These are phyloP conservation scores for Desmophyllum pertusum DNA, from an alignment of 92 coral and sea anemone species.

Conservation along the genomic window DNA sequence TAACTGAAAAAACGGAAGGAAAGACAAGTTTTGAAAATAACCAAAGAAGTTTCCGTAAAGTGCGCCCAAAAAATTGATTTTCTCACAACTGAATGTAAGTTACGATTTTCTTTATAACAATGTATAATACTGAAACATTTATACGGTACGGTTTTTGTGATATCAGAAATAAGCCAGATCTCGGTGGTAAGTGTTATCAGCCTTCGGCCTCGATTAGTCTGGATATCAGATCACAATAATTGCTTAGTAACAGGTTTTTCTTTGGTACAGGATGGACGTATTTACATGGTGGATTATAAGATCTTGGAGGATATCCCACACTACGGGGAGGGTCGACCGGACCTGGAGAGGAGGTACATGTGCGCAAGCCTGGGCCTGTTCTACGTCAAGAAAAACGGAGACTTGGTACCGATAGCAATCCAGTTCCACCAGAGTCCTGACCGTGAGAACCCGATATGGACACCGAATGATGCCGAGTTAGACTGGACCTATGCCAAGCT, in stretches of 20 bases:
- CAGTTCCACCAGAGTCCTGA: slow-evolving; percentile 75
- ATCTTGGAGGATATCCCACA: slow-evolving; percentile 63
- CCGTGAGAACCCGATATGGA: slow-evolving; percentile 83
- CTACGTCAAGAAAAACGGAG: slow-evolving; percentile 67
- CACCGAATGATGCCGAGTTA: slow-evolving; percentile 73
- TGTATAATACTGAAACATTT: no score
- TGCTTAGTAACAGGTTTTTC: background rate
- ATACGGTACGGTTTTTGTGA: no score
- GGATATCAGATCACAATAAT: no score
- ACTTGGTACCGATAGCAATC: slow-evolving; percentile 88
- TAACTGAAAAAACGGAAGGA: no score
- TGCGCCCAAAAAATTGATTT: no score
- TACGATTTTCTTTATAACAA: no score
- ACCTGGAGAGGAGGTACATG: slow-evolving; percentile 62
- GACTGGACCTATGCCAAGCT: slow-evolving; percentile 83
- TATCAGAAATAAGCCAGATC: no score
- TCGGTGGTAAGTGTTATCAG: no score
- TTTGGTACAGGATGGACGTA: slow-evolving; percentile 55
- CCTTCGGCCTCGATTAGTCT: no score
- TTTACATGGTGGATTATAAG: slow-evolving; percentile 65
- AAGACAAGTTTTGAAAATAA: no score
- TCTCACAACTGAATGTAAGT: no score
- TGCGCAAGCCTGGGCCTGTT: slow-evolving; percentile 78
- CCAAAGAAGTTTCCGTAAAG: no score
- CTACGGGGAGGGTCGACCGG: slow-evolving; percentile 49